phyloP scores from a whole-genome alignment of 2,113 vertebrate genomes.

The Sorex fumeus region DNA sequence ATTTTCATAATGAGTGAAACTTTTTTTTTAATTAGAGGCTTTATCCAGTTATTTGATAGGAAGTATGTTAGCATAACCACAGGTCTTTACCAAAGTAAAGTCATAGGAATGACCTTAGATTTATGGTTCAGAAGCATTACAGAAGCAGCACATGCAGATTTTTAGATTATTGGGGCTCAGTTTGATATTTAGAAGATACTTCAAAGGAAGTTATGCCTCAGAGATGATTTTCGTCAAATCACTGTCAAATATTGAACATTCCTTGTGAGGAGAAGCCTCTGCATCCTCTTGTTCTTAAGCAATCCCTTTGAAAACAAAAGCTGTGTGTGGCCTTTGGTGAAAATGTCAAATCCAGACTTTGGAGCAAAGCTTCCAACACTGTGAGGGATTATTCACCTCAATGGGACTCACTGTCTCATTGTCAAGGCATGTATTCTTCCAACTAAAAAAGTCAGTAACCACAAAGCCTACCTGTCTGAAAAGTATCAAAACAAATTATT shows the following conservation, averaged over 20 bases:
- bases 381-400: constrained; percentile 47
- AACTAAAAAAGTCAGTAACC: background rate
- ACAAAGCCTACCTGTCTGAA: constrained; percentile 6
- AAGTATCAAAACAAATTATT: constrained; percentile 6
- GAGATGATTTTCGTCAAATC: constrained; percentile 63
- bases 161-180: constrained; percentile 37
- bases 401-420: constrained; percentile 12
- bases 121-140: constrained; percentile 33
- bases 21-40: constrained; percentile 25
- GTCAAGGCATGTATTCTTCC: background rate
- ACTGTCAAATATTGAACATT: constrained; percentile 66
- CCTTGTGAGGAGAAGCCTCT: constrained; percentile 24
- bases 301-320: constrained; percentile 79
- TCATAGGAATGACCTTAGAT: too few species aligned
- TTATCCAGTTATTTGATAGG: constrained; percentile 15
- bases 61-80: constrained; percentile 30
- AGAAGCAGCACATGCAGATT: constrained; percentile 12
- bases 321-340: constrained; percentile 58
- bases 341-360: constrained; percentile 76
- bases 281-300: constrained; percentile 58
- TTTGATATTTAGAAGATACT: constrained; percentile 71
- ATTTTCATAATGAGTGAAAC: constrained; percentile 56
- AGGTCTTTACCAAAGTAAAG: constrained; percentile 5
- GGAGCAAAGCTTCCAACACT: constrained; percentile 32
- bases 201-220: constrained; percentile 64